Evolutionary conservation across 2,113 vertebrate species (phyloP), one percentile per base, ranked within the genome.

Genomic region (Butorides virescens): DNA sequence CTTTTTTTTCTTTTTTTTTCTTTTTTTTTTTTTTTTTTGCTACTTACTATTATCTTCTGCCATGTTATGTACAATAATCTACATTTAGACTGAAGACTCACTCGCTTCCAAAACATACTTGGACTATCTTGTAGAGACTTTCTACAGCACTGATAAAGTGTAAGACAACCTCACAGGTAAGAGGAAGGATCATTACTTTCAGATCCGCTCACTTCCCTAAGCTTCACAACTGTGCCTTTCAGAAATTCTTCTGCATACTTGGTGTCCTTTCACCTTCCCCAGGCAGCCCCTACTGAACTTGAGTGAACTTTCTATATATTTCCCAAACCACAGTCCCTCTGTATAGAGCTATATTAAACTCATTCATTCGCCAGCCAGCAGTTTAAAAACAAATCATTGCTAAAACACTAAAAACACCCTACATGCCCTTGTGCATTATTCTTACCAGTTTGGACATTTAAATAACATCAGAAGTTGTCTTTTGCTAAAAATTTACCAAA

Each of bases 401-500:
- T 95, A 95, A 97, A 98, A 97, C 93, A 97, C 97, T 98, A 98
- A 98, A 98, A 98, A 99, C 98, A 98, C 93, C 82, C 73, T 92
- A 95, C 92, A 95, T 97, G 95, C 96, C 96, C 68, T 96, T 97
- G 95, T 98, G 92, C 92, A 98, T 98, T 98, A 96, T 88, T 97
- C 96, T 98, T 98, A 98, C 94, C 96, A 97, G 98, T 96, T 92
- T 90, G 86, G 98, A 98, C 98, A 98, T 97, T 98, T 98, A 99
- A 99, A 99, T 98, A 98, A 99, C 96, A 97, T 98, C 98, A 96
- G 96, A 98, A 98, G 97, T 98, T 98, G 96, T 97, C 97, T 98
- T 96, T 98, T 98, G 98, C 98, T 99, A 99, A 99, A 99, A 99
- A 98, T 94, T 98, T 99, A 99, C 98, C 99, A 99, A 99, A 99